These are phyloP conservation scores for Archivesica marissinica DNA, from an alignment of 1,140 invertebrate species.

Conservation along the genomic window DNA sequence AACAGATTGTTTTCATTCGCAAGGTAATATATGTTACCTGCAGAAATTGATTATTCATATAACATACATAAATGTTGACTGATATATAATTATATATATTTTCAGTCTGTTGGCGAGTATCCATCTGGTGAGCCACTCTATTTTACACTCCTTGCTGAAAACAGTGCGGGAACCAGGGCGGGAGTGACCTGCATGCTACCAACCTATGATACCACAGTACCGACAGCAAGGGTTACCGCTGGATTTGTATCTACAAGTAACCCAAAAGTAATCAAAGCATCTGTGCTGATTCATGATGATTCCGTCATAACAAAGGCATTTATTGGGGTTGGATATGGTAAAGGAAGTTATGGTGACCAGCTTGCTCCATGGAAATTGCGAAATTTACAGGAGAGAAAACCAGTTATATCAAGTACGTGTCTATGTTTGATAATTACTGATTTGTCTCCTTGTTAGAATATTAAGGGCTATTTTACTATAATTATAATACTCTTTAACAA, in stretches of 20 bases:
- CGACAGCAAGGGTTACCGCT: neutral
- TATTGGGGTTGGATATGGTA: conserved; percentile 23
- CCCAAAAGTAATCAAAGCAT: conserved; percentile 17
- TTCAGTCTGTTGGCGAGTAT: neutral
- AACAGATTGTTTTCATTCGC: too few species aligned
- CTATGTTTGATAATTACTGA: too few species aligned
- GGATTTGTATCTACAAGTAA: conserved; percentile 27
- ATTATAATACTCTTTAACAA: too few species aligned
- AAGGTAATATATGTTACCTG: too few species aligned
- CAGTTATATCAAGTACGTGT: neutral
- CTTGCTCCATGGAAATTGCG: neutral
- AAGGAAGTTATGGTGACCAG: conserved; percentile 33
- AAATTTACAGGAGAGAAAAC: neutral
- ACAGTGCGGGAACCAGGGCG: conserved; percentile 57
- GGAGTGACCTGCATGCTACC: conserved; percentile 61
- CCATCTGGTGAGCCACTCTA: conserved; percentile 59
- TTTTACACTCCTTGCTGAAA: conserved; percentile 67
- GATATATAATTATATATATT: neutral
- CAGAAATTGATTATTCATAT: too few species aligned
- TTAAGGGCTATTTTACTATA: too few species aligned
- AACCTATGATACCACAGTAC: conserved; percentile 67
- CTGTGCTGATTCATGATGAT: conserved; percentile 34
- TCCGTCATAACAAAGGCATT: neutral
- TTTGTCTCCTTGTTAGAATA: too few species aligned
- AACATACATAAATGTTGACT: too few species aligned